Evolutionary conservation across 2,888 invertebrate species (phyloP), one percentile per base, ranked within the genome.

Genomic region (Sicus ferrugineus): DNA sequence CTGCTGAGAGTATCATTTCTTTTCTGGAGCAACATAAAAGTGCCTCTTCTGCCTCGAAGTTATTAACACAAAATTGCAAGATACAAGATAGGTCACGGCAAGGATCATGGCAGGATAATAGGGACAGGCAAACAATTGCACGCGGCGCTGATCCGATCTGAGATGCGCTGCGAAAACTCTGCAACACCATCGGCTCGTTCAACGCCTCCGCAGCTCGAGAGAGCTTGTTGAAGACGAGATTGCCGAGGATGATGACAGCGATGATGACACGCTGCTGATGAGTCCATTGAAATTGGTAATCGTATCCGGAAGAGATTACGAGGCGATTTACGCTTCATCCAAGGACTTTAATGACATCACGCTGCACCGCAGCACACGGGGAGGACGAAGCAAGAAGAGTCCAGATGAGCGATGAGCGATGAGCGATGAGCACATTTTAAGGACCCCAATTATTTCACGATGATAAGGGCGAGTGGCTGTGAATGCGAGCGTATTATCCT

Each of bases 71-170:
- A 72, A 67, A 73, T 73, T 72, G 69, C 70, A 72, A 76, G 78
- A 81, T 80, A 79, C 78, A 79, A 79, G 81, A 82, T 82, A 83
- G 82, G 82, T 82, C 81, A 82, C 81, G 80, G 75, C 74, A 72
- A 67, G 38, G 72, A 74, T 70, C 67, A 72, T 70, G 48, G 59
- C 67, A 48, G 67, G 67, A 67, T 67, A 58, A 67, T 59, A 9
- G 21, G 48, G 48, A 16, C 3, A 23, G 14, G n/a, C 34, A n/a
- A 54, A 56, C 66, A 56, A 66, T 66, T 14, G 54, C 42, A 26
- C 42, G 26, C 26, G 14, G 42, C 58, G 30, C 31, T 58, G 67
- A 67, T 56, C 64, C 19, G 31, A 64, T 64, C 48, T 48, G 46
- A 67, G 66, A n/a, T 50, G 71, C 59, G 71, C 62, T 67, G n/a